phyloP scores from a whole-genome alignment of 2,113 vertebrate genomes.

The Emydura subglobosa region DNA sequence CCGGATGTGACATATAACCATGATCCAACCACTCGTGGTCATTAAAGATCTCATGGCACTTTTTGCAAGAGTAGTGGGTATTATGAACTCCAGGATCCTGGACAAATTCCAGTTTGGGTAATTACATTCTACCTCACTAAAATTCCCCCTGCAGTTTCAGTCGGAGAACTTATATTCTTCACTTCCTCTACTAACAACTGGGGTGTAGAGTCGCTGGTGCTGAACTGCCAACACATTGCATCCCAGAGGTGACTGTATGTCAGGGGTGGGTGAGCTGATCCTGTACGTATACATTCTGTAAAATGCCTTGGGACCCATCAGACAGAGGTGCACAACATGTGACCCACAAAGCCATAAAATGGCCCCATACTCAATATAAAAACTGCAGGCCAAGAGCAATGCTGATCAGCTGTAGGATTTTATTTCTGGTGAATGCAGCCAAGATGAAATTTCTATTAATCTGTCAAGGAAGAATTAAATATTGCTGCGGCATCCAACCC shows the following conservation, averaged over 20 bases:
- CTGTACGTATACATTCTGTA: slow-evolving; percentile 4
- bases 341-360: slow-evolving; percentile 28
- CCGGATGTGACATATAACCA: background rate
- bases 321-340: background rate
- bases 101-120: slow-evolving; percentile 67
- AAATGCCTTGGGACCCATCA: slow-evolving; percentile 65
- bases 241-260: background rate
- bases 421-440: background rate
- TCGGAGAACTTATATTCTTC: slow-evolving; percentile 46
- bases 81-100: slow-evolving; percentile 57
- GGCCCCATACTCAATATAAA: background rate
- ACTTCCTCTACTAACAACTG: slow-evolving; percentile 52
- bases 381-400: background rate
- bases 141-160: slow-evolving; percentile 62
- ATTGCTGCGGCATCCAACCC: background rate
- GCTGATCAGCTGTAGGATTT: background rate
- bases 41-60: slow-evolving; percentile 48
- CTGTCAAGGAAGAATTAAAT: background rate
- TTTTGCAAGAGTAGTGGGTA: slow-evolving; percentile 66
- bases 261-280: background rate
- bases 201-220: slow-evolving; percentile 6
- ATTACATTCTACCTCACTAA: slow-evolving; percentile 67
- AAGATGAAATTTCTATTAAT: background rate
- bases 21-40: slow-evolving; percentile 15
- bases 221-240: slow-evolving; percentile 18